Evolutionary conservation across 2,797 vertebrate genomes (phyloP).

Genomic region (Okamejei kenojei): DNA sequence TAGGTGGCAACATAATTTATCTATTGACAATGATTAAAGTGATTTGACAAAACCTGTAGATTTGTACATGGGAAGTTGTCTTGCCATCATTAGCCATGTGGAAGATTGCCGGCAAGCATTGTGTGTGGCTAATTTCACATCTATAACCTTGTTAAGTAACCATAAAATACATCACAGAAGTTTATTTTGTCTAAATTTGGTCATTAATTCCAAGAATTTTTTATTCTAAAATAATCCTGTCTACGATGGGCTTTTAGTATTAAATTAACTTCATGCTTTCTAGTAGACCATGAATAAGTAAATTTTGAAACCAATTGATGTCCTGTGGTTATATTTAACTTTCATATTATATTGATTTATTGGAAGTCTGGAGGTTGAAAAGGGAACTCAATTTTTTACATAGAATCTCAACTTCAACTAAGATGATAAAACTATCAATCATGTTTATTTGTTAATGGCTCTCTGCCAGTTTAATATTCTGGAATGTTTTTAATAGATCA

Average conservation of each 20-base stretch:
- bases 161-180: neutral
- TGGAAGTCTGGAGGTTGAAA: neutral
- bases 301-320: neutral
- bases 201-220: neutral
- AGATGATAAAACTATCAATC: neutral
- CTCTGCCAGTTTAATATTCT: neutral
- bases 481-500: neutral
- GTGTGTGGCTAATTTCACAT: neutral
- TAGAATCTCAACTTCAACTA: neutral
- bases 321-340: neutral
- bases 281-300: neutral
- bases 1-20: neutral
- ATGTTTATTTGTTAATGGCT: neutral
- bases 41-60: neutral
- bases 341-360: neutral
- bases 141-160: neutral
- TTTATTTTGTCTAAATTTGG: neutral
- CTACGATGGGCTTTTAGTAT: neutral
- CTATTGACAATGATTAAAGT: neutral
- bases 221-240: neutral
- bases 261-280: neutral
- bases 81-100: neutral
- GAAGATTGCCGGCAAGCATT: neutral
- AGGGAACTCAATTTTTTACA: neutral
- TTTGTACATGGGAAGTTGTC: neutral